These are phyloP conservation scores for Liparis tanakae DNA, from an alignment of 2,797 vertebrate genomes.

Conservation along the genomic window DNA sequence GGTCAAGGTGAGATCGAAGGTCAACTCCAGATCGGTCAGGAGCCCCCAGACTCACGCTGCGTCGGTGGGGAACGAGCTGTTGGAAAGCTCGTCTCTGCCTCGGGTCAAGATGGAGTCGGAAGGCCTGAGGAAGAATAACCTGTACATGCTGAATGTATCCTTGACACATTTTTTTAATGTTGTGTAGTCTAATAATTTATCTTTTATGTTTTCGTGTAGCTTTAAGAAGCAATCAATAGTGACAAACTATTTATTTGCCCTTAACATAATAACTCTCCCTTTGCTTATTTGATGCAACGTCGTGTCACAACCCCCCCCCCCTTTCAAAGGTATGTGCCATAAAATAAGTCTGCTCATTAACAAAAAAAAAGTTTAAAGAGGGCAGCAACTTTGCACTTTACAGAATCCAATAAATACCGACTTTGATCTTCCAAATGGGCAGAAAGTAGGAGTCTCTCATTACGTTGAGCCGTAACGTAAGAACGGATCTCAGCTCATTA, in stretches of 20 bases:
- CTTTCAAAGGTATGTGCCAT: not conserved
- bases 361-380: constrained; percentile 1
- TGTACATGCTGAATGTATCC: constrained; percentile 87
- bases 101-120: constrained; percentile 73
- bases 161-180: constrained; percentile 63
- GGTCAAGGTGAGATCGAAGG: constrained; percentile 70
- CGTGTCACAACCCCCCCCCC: not conserved
- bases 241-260: not conserved
- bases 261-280: constrained; percentile 14
- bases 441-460: constrained; percentile 25
- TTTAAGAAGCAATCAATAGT: constrained; percentile 1
- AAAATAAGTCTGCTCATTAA: constrained; percentile 7
- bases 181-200: not conserved
- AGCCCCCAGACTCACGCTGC: constrained; percentile 64
- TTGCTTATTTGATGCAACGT: not conserved
- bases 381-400: constrained; percentile 18
- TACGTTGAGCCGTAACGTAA: constrained; percentile 11
- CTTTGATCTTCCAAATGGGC: constrained; percentile 32
- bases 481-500: constrained; percentile 14
- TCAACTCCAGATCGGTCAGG: constrained; percentile 59
- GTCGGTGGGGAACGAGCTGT: constrained; percentile 39
- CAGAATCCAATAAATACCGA: constrained; percentile 8
- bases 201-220: not conserved
- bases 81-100: constrained; percentile 69
- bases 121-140: constrained; percentile 52